phyloP scores from a whole-genome alignment of 1,140 invertebrate species.

The Paralvinella palmiformis region DNA sequence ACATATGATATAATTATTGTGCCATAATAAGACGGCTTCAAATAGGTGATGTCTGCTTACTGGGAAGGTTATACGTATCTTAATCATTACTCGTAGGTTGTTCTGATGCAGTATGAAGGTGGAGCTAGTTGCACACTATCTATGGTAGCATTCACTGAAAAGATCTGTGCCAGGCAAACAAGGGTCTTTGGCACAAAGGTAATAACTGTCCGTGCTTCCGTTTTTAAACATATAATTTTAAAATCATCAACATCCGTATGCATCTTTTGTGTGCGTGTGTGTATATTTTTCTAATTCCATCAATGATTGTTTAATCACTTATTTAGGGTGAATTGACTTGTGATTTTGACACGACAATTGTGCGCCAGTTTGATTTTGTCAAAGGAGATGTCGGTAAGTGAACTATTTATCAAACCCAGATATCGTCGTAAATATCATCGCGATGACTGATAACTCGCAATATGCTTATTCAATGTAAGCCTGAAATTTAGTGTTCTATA shows the following conservation, averaged over 20 bases:
- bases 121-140: conserved; percentile 50
- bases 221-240: background rate
- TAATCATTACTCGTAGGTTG: too few relatives aligned
- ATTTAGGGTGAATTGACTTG: conserved; percentile 36
- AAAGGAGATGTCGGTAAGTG: conserved; percentile 29
- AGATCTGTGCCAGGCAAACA: conserved; percentile 42
- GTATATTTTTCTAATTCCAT: background rate
- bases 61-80: too few relatives aligned
- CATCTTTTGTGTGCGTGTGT: too few relatives aligned
- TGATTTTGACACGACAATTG: conserved; percentile 11
- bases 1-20: too few relatives aligned
- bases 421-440: too few relatives aligned
- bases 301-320: conserved; percentile 5
- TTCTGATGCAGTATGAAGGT: conserved; percentile 52
- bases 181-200: conserved; percentile 45
- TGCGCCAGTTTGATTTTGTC: conserved; percentile 31
- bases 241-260: background rate
- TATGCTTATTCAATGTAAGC: too few relatives aligned
- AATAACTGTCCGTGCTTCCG: background rate
- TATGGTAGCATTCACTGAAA: conserved; percentile 53
- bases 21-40: too few relatives aligned
- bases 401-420: background rate
- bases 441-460: too few relatives aligned
- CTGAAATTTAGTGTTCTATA: too few relatives aligned
- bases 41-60: too few relatives aligned